A percentile compares a stretch with the other conserved stretches of the same genome.
These are phyloP conservation scores for Poeciliopsis occidentalis DNA, from an alignment of 2,113 vertebrate species.

Conservation along the genomic window DNA sequence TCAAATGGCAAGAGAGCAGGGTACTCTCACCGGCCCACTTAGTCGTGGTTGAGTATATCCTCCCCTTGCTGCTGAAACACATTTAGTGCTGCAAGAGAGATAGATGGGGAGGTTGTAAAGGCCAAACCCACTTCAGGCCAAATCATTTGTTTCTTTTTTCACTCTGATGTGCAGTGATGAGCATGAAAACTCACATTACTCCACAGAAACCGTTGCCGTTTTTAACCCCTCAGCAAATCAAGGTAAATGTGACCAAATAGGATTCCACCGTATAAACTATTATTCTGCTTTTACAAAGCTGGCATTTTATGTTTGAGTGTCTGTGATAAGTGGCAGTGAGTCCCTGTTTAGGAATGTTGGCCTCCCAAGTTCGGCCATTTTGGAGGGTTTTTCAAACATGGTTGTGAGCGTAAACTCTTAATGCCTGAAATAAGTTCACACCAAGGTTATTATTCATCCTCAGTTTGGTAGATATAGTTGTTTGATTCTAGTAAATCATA, in stretches of 20 bases:
- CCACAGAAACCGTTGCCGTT: not conserved
- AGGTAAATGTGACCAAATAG: not conserved
- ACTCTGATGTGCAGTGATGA: not conserved
- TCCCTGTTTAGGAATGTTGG: not conserved
- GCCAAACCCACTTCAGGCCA: not conserved
- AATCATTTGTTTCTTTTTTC: not conserved
- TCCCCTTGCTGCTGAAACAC: slow-evolving; percentile 22
- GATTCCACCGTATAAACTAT: not conserved
- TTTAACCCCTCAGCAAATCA: not conserved
- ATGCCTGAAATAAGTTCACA: no score
- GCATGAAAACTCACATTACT: not conserved
- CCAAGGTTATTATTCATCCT: no score
- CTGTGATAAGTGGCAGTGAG: not conserved
- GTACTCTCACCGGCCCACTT: slow-evolving; percentile 24
- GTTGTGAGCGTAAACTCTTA: no score
- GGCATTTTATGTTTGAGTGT: not conserved
- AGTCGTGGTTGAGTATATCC: slow-evolving; percentile 22
- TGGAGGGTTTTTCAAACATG: not conserved
- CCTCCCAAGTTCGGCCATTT: not conserved
- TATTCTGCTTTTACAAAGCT: not conserved
- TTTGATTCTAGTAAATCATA: no score
- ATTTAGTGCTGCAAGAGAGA: slow-evolving; percentile 2
- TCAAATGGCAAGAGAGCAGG: slow-evolving; percentile 31
- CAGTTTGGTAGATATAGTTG: no score
- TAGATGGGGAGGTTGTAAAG: not conserved